These are phyloP conservation scores for Rissa tridactyla DNA, from an alignment of 2,113 vertebrate species.

Conservation along the genomic window DNA sequence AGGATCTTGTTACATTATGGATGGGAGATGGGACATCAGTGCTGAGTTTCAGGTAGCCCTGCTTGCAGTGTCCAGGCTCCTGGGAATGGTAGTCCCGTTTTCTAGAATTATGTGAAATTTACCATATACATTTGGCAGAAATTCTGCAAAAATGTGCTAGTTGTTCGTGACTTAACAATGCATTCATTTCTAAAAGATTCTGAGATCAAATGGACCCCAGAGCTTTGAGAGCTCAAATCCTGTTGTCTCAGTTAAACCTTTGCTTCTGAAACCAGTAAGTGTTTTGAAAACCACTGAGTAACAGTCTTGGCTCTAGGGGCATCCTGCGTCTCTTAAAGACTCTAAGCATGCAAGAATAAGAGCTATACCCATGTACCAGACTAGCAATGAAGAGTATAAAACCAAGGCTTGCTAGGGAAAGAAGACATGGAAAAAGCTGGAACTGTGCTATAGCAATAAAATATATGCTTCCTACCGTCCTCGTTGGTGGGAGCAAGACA, in stretches of 20 bases:
- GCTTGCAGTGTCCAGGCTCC: background rate
- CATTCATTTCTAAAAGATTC: background rate
- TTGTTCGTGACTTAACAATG: background rate
- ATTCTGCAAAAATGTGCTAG: background rate
- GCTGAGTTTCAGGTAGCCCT: background rate
- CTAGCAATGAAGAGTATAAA: background rate
- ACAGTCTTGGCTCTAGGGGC: background rate
- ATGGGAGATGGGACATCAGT: background rate
- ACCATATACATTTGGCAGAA: fast-evolving
- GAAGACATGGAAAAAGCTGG: background rate
- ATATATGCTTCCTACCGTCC: fast-evolving
- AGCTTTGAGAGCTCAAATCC: background rate
- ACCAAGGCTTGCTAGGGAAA: background rate
- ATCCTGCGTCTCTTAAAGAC: background rate
- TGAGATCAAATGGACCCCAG: background rate
- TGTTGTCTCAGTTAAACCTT: background rate
- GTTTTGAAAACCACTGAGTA: background rate
- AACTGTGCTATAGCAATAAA: background rate
- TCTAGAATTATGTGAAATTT: background rate
- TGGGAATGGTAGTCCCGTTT: fast-evolving
- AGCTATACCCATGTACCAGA: background rate
- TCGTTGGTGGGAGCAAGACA: background rate
- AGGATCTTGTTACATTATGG: background rate
- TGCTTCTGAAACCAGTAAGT: background rate
- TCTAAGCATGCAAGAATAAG: background rate